Base-by-base conservation (phyloP, 2,888 invertebrate species). In the Helicoverpa assulta region DNA sequence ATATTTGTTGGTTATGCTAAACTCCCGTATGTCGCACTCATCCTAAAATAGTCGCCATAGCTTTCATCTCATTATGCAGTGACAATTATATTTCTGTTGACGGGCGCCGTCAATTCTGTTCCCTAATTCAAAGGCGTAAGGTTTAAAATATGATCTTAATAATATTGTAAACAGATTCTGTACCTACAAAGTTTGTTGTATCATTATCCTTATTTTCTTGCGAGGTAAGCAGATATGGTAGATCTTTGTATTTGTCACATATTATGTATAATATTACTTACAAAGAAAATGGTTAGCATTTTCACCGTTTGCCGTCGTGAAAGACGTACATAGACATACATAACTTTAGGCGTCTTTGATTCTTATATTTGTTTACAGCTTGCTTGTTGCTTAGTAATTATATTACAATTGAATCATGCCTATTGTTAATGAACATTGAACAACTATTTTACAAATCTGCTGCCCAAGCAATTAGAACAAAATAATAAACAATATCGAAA, bases 51-150 rank as follows among this genome's bases (percentile, higher is more conserved):
- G 89, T 90, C 77, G 73, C 86, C 88, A 86, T 88, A 86, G 91
- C 94, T 95, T 94, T 95, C 95, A 94, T 95, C 95, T 94, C 93
- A 91, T 94, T 94, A 93, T 90, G 75, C 86, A 77, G 88, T 83
- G 88, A 92, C 92, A 94, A 94, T 93, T 94, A 95, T 91, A 91
- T 85, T 82, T 83, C 83, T 86, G 92, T 84, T 91, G 95, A 95
- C 88, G 88, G 94, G 94, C 86, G 85, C 82, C 84, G 86, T 90
- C 91, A 89, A 89, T 88, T 89, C 78, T 89, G 86, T 83, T 85
- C 84, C 85, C 84, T 92, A 91, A 90, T 85, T 81, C 91, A 84
- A 89, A 77, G 85, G 67, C 67, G 66, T 90, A 92, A 89, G 88
- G 92, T 88, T 83, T 85, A 90, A 87, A 91, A 87, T 92, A 82